Conservation (phyloP, 2,888 invertebrate genomes). For the Hyposoter didymator region DNA sequence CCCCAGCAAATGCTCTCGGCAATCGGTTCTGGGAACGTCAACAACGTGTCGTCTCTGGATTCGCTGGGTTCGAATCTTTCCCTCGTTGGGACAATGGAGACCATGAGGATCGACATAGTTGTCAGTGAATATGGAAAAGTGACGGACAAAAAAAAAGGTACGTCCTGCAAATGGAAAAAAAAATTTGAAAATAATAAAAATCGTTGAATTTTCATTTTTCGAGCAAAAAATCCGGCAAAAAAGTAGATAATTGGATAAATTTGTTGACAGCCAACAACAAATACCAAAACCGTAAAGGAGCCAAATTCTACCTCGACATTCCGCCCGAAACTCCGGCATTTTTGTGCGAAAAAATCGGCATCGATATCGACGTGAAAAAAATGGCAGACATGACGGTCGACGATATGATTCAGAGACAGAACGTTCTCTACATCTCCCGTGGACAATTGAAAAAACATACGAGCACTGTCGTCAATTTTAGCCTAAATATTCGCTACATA, state of each 20-base stretch:
- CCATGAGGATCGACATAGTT: slow-evolving; percentile 96
- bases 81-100: slow-evolving; percentile 93
- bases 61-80: slow-evolving; percentile 95
- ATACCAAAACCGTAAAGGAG: slow-evolving; percentile 78
- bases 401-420: slow-evolving; percentile 92
- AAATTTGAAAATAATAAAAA: neutral
- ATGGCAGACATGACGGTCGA: slow-evolving; percentile 95
- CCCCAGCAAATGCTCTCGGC: slow-evolving; percentile 91
- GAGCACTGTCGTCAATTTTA: slow-evolving; percentile 96
- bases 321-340: slow-evolving; percentile 94
- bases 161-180: slow-evolving; percentile 64
- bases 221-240: neutral
- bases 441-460: slow-evolving; percentile 96
- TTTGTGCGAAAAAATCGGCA: slow-evolving; percentile 95
- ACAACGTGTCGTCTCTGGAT: slow-evolving; percentile 90
- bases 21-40: slow-evolving; percentile 84
- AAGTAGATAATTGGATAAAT: neutral
- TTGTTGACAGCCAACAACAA: slow-evolving; percentile 72
- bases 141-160: slow-evolving; percentile 86
- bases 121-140: slow-evolving; percentile 93
- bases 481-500: slow-evolving; percentile 94
- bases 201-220: slow-evolving; percentile 50
- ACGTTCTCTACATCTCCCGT: slow-evolving; percentile 93
- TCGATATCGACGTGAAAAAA: slow-evolving; percentile 95
- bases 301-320: slow-evolving; percentile 86